A percentile compares a stretch with the other conserved stretches of the same genome.
These are phyloP conservation scores for Tretioscincus oriximinensis DNA, from an alignment of 2,113 vertebrate species.

Conservation along the genomic window DNA sequence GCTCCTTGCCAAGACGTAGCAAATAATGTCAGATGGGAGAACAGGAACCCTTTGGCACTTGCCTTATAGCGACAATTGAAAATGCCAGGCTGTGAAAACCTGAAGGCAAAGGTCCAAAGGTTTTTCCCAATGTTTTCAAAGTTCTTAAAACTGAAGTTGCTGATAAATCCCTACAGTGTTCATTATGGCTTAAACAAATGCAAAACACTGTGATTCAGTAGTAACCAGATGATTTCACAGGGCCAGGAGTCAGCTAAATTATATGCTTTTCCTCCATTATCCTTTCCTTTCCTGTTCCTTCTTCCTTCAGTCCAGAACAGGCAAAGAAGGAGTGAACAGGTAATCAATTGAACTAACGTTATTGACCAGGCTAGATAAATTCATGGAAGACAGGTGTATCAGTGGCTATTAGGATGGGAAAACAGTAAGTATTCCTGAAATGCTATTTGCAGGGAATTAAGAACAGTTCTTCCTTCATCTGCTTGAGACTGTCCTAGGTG, in stretches of 20 bases:
- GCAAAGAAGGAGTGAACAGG: not conserved
- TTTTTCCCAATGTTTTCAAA: not conserved
- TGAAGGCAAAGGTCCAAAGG: not conserved
- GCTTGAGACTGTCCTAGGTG: too few species aligned
- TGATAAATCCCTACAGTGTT: not conserved
- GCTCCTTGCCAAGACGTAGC: not conserved
- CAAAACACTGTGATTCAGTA: not conserved
- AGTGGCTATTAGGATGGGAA: too few species aligned
- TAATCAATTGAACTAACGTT: conserved; percentile 11
- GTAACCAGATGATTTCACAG: not conserved
- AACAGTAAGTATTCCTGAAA: too few species aligned
- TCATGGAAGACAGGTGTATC: too few species aligned
- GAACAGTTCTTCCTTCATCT: too few species aligned
- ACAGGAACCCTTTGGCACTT: not conserved
- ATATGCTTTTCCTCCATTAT: not conserved
- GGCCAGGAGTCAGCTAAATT: not conserved
- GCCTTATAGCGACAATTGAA: too few species aligned
- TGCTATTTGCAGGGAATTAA: too few species aligned
- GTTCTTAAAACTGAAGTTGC: not conserved
- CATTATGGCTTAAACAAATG: not conserved
- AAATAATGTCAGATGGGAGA: not conserved
- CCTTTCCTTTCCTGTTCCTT: not conserved
- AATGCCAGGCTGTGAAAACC: not conserved
- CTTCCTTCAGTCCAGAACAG: rapidly evolving
- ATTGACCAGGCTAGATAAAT: too few species aligned